phyloP scores from a whole-genome alignment of 2,113 vertebrate genomes.

The Sceloporus tristichus region DNA sequence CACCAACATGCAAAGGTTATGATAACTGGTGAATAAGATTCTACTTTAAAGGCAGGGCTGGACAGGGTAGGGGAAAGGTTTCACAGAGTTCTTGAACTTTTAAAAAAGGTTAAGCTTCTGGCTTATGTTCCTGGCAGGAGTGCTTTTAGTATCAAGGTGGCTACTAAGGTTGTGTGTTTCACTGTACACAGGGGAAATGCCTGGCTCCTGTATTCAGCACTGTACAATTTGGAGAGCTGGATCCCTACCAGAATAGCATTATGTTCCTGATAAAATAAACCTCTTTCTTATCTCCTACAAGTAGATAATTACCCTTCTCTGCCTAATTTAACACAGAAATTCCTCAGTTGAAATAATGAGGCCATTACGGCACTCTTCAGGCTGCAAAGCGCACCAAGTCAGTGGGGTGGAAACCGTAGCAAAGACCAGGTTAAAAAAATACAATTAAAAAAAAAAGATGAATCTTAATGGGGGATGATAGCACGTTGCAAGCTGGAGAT shows the following conservation, averaged over 20 bases:
- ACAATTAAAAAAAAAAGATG: neutral
- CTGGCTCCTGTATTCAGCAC: neutral
- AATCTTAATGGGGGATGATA: neutral
- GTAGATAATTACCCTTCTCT: slow-evolving; percentile 73
- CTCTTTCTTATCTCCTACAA: slow-evolving; percentile 49
- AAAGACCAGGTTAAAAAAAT: slow-evolving; percentile 51
- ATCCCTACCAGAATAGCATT: slow-evolving; percentile 18
- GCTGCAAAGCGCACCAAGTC: slow-evolving; percentile 45
- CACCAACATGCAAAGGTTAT: neutral
- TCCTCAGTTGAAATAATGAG: slow-evolving; percentile 70
- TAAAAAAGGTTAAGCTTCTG: neutral
- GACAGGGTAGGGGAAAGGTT: neutral
- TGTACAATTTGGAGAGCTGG: neutral
- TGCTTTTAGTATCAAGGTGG: neutral
- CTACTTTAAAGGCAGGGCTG: neutral
- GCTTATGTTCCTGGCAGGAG: neutral
- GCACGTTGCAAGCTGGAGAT: neutral
- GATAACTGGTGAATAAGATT: neutral
- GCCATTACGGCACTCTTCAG: slow-evolving; percentile 59
- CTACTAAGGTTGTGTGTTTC: accelerated
- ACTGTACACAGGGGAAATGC: neutral
- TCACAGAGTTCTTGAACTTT: accelerated
- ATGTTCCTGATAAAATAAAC: slow-evolving; percentile 28
- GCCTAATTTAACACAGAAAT: slow-evolving; percentile 67
- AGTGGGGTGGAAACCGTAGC: slow-evolving; percentile 32